Evolutionary conservation across 2,888 invertebrate genomes (phyloP), one percentile per base, ranked within the genome.

Genomic region (Ornithoptera alexandrae): DNA sequence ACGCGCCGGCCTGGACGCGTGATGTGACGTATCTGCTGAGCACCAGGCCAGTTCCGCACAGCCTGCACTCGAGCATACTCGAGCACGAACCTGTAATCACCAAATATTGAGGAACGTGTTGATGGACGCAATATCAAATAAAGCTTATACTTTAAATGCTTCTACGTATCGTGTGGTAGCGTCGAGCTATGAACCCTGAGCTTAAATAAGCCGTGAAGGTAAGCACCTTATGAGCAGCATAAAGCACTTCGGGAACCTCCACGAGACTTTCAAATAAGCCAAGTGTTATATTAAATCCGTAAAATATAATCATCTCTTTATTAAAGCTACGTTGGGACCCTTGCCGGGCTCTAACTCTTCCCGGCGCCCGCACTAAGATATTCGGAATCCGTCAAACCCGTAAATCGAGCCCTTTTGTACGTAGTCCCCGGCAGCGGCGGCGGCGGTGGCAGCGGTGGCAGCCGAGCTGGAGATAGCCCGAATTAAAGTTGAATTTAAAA

Each of bases 401-500:
- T 92, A 92, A 92, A 92, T 91, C 89, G 90, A 83, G 81, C 86
- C 90, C 85, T 88, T 89, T 90, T 89, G 84, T 84, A 86, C 82
- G 86, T 84, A 82, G 76, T 78, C 68, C 70, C 68, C 39, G 39
- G 39, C 39, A 10, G 39, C 8, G 39, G 39, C 39, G 39, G 39
- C 39, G 39, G 39, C 1, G 39, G 39, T 10, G 39, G 39, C 10
- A 10, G 39, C 10, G 39, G 39, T 39, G 39, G 39, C 39, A 10
- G 39, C 10, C 8, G 85, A 86, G 88, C 85, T 84, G 87, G 84
- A 90, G 92, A 92, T 90, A 92, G 88, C 88, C 88, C 84, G 89
- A 92, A 92, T 92, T 92, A 92, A 92, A 91, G 89, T 91, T 90
- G 90, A 92, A 92, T 92, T 92, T 92, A 92, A 92, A 92, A 92